Evolutionary conservation across 2,888 invertebrate species (phyloP).

Genomic region (Hirtodrosophila histrioides): DNA sequence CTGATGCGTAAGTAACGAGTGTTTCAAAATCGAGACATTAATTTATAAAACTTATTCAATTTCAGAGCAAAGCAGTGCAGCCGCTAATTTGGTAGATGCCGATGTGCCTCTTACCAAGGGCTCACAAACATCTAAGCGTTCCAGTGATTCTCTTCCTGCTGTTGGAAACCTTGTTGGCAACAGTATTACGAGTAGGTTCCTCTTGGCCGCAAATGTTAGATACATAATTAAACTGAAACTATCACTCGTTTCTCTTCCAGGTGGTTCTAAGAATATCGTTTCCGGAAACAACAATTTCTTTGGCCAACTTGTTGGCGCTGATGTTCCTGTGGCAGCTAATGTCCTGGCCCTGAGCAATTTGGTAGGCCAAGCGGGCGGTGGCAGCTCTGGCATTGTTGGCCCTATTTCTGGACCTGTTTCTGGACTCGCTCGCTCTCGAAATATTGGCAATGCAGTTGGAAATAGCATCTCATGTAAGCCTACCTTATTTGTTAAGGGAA

Average conservation of each 20-base stretch:
- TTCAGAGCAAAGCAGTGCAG: slow-evolving; percentile 31
- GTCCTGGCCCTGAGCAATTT: slow-evolving; percentile 9
- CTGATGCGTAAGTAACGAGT: slow-evolving; percentile 27
- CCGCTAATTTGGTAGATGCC: slow-evolving; percentile 30
- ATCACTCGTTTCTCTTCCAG: neutral
- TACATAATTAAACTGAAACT: no score
- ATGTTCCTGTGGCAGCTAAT: slow-evolving; percentile 10
- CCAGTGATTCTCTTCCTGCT: slow-evolving; percentile 22
- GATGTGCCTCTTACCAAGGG: slow-evolving; percentile 26
- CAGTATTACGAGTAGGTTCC: slow-evolving; percentile 12
- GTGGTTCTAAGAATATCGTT: slow-evolving; percentile 1
- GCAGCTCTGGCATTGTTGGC: neutral
- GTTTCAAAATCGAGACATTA: accelerated
- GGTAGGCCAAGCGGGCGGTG: slow-evolving; percentile 8
- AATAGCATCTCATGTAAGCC: slow-evolving; percentile 16
- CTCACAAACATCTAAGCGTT: slow-evolving; percentile 41
- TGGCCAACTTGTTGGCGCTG: neutral
- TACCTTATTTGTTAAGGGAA: no score
- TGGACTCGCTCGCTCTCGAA: neutral
- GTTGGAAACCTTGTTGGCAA: slow-evolving; percentile 24
- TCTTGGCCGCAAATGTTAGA: no score
- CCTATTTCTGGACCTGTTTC: no score
- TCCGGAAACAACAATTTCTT: slow-evolving; percentile 15
- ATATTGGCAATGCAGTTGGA: slow-evolving; percentile 18
- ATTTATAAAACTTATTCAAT: neutral